Percentiles rank a stretch among this genome's conserved stretches.
Conservation (phyloP, 2,888 invertebrate genomes). For the Auanema freiburgensis region DNA sequence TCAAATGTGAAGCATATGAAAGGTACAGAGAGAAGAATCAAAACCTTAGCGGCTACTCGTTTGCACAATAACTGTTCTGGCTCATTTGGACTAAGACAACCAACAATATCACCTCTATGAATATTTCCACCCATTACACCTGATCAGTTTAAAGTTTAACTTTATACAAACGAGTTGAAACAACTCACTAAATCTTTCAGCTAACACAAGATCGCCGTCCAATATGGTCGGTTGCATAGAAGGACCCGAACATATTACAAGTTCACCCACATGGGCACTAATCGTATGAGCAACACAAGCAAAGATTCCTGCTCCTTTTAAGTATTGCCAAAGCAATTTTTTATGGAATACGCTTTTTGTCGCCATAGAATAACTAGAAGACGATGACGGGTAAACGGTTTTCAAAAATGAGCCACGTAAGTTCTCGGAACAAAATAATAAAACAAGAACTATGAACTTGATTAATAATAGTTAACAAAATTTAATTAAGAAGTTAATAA, state of each 20-base stretch:
- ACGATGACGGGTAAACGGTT: no score
- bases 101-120: conserved; percentile 54
- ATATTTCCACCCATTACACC: conserved; percentile 24
- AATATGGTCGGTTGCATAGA: conserved; percentile 60
- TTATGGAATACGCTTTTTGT: background rate
- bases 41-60: conserved; percentile 42
- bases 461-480: no score
- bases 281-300: conserved; percentile 40
- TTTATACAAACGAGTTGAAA: background rate
- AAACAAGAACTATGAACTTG: no score
- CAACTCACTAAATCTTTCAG: conserved; percentile 47
- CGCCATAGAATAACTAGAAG: no score
- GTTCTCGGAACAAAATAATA: no score
- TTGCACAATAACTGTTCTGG: conserved; percentile 44
- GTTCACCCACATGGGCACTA: conserved; percentile 43
- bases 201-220: conserved; percentile 57
- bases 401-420: no score
- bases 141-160: background rate
- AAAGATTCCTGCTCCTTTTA: conserved; percentile 34
- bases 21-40: background rate
- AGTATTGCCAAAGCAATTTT: conserved; percentile 10
- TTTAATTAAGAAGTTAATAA: no score
- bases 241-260: conserved; percentile 50
- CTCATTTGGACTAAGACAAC: conserved; percentile 50
- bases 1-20: conserved; percentile 17